phyloP scores from a whole-genome alignment of 2,888 invertebrate genomes.

The Drosophila infuscata region DNA sequence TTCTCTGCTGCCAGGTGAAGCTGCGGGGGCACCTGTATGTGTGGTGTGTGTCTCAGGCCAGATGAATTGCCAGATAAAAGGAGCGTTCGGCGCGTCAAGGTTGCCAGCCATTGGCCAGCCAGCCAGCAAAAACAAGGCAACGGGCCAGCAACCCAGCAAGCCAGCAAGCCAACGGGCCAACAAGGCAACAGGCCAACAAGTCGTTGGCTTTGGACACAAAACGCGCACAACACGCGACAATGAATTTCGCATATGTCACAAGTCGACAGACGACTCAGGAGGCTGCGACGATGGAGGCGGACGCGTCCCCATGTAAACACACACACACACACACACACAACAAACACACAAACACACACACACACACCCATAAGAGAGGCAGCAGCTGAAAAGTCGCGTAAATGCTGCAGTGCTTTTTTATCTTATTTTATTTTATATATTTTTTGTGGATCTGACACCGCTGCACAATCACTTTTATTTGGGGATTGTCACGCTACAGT shows the following conservation, averaged over 20 bases:
- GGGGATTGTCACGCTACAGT: slow-evolving; percentile 69
- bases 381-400: slow-evolving; percentile 70
- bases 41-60: slow-evolving; percentile 27
- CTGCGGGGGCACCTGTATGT: slow-evolving; percentile 51
- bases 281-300: slow-evolving; percentile 32
- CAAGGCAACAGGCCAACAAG: slow-evolving; percentile 38
- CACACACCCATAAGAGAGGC: slow-evolving; percentile 26
- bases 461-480: slow-evolving; percentile 74
- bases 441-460: slow-evolving; percentile 54
- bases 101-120: slow-evolving; percentile 63
- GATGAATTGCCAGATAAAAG: slow-evolving; percentile 62
- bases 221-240: slow-evolving; percentile 76
- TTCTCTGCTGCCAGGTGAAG: slow-evolving; percentile 2
- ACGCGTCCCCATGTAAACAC: slow-evolving; percentile 65
- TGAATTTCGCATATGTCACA: slow-evolving; percentile 82
- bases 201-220: slow-evolving; percentile 28
- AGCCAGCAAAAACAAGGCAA: slow-evolving; percentile 11
- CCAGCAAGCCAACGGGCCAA: slow-evolving; percentile 3
- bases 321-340: slow-evolving; percentile 26
- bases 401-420: slow-evolving; percentile 53
- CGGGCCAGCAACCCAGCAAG: neutral
- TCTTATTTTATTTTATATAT: slow-evolving; percentile 24
- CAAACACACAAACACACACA: slow-evolving; percentile 50
- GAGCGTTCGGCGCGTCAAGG: slow-evolving; percentile 65
- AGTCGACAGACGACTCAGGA: slow-evolving; percentile 43